Base-by-base conservation (phyloP, 2,888 invertebrate genomes). In the Odontothrips loti region DNA sequence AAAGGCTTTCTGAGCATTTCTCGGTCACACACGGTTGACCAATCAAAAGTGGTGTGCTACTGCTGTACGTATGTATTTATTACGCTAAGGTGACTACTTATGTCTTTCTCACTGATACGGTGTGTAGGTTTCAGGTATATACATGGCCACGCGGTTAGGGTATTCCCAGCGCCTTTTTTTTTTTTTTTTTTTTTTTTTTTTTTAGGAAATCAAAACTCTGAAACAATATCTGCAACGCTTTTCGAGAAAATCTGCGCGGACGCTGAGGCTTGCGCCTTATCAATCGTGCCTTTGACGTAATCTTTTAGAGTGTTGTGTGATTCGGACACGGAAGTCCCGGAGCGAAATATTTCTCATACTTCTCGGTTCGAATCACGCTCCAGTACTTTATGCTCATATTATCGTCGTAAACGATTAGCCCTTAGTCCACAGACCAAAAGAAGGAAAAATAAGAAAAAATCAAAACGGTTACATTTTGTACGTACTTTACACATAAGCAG, bases 351-450 rank as follows among this genome's bases (percentile, higher is more conserved):
- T 43, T 43, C 58, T 58, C 58, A 20, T n/a, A 58, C 58, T 17
- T 6, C 58, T 23, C 23, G 27, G 68, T 75, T 4, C 20, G 58
- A 58, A n/a, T 58, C 20, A n/a, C n/a, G 58, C 58, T 20, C 58
- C 58, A 58, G 58, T 75, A 75, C 68, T 75, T 43, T 43, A 43
- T 75, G 68, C 68, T 75, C 68, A 75, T 75, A 23, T 23, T 75
- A 75, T 75, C 68, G 68, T 75, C 68, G 23, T 75, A 75, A 75
- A 75, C 12, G 23, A 75, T 27, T 27, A 27, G 23, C 68, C 23
- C 12, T 75, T 27, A 27, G 23, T 75, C 27, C 68, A 23, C 68
- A 75, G 68, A 75, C 68, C 68, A 75, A 75, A 23, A 12, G 12
- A 75, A 17, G 15, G 17, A 58, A 43, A 75, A 75, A 27, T 75